These are phyloP conservation scores for Myotis planiceps DNA, from an alignment of 2,797 vertebrate species.

Conservation along the genomic window DNA sequence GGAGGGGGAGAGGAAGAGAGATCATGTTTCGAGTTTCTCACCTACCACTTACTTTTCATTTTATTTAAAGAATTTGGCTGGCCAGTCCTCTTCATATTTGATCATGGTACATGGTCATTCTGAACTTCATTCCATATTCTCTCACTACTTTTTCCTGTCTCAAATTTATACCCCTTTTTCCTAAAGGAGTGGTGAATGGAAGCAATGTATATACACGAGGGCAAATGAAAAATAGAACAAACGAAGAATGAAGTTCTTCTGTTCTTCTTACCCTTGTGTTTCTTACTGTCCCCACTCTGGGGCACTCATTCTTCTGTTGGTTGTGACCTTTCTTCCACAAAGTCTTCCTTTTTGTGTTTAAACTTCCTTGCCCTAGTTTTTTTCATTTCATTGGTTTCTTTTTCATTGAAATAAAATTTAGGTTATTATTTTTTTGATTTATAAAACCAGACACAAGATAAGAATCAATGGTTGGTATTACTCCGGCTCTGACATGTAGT, in stretches of 20 bases:
- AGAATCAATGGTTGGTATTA: background rate
- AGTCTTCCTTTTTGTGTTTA: background rate
- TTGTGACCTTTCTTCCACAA: background rate
- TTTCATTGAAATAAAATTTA: background rate
- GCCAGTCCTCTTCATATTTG: background rate
- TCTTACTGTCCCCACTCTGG: background rate
- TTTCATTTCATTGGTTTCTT: background rate
- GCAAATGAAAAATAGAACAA: background rate
- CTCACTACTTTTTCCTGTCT: background rate
- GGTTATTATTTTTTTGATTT: background rate
- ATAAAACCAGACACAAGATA: background rate
- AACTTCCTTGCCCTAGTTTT: background rate
- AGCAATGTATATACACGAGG: background rate
- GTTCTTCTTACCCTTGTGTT: rapidly evolving
- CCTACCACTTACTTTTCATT: background rate
- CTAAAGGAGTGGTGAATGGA: background rate
- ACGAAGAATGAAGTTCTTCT: background rate
- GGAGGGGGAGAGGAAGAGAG: background rate
- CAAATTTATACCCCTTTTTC: background rate
- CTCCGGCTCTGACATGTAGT: background rate
- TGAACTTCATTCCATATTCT: constrained; percentile 2
- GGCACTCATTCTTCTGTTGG: background rate
- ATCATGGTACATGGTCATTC: background rate
- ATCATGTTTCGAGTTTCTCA: background rate
- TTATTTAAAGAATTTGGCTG: background rate